A percentile compares a stretch with the other conserved stretches of the same genome.
phyloP scores from a whole-genome alignment of 2,113 vertebrate species.

The Candoia aspera region DNA sequence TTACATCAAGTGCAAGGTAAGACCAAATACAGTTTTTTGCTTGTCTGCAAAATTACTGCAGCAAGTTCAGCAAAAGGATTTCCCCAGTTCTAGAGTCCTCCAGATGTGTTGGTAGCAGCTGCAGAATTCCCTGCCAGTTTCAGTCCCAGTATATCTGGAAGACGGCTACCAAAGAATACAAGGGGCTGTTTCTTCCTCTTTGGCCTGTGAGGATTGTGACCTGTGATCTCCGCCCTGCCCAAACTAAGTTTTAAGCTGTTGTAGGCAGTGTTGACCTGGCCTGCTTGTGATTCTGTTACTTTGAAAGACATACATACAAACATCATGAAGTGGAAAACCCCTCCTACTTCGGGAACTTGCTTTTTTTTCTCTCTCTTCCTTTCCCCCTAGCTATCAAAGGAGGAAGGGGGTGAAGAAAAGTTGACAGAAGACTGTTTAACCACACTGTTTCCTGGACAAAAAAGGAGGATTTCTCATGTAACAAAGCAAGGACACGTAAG shows the following conservation, averaged over 20 bases:
- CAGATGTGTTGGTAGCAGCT: background rate
- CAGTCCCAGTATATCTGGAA: background rate
- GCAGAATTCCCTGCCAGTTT: background rate
- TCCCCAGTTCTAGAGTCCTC: background rate
- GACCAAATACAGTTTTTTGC: background rate
- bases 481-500: constrained; percentile 85
- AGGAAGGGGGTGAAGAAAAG: constrained; percentile 76
- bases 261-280: background rate
- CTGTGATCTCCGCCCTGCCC: background rate
- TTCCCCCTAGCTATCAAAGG: constrained; percentile 61
- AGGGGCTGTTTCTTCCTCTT: background rate
- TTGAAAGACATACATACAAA: background rate
- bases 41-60: background rate
- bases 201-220: background rate
- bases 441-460: constrained; percentile 90
- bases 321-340: background rate
- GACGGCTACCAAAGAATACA: background rate
- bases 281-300: background rate
- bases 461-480: constrained; percentile 93
- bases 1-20: background rate
- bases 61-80: background rate
- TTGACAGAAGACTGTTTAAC: constrained; percentile 77
- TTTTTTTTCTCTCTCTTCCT: constrained; percentile 1
- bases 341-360: background rate
- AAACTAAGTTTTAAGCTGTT: background rate